Evolutionary conservation across 2,888 invertebrate species (phyloP).

Genomic region (Tachina lurida): DNA sequence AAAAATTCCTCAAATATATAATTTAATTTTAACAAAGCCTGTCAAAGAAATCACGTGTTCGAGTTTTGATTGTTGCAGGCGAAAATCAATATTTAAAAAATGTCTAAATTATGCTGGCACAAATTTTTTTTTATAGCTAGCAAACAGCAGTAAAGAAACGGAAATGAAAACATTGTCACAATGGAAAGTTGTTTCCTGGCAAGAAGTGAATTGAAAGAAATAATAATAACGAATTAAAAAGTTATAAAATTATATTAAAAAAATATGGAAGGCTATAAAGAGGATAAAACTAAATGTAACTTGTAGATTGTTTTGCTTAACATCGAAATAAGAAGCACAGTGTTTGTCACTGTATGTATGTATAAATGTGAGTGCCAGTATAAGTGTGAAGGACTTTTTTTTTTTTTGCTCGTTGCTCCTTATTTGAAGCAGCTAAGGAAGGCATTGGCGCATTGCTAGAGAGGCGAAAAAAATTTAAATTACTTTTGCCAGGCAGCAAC

Average conservation of each 20-base stretch:
- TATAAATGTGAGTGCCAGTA: background rate
- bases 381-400: constrained; percentile 27
- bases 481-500: constrained; percentile 67
- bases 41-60: constrained; percentile 36
- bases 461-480: constrained; percentile 72
- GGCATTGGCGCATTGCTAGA: constrained; percentile 45
- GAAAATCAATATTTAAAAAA: constrained; percentile 54
- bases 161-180: constrained; percentile 59
- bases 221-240: constrained; percentile 65
- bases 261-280: background rate
- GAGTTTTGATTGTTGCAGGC: constrained; percentile 38
- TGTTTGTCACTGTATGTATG: background rate
- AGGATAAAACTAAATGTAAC: constrained; percentile 64
- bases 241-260: constrained; percentile 59
- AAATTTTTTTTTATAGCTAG: background rate
- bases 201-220: constrained; percentile 48
- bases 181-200: constrained; percentile 52
- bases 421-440: constrained; percentile 20
- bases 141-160: constrained; percentile 2
- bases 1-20: background rate
- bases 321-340: background rate
- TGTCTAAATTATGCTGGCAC: background rate
- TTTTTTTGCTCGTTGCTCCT: constrained; percentile 2
- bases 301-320: constrained; percentile 57
- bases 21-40: constrained; percentile 11